These are phyloP conservation scores for Calonectris borealis DNA, from an alignment of 2,113 vertebrate species.

Conservation along the genomic window DNA sequence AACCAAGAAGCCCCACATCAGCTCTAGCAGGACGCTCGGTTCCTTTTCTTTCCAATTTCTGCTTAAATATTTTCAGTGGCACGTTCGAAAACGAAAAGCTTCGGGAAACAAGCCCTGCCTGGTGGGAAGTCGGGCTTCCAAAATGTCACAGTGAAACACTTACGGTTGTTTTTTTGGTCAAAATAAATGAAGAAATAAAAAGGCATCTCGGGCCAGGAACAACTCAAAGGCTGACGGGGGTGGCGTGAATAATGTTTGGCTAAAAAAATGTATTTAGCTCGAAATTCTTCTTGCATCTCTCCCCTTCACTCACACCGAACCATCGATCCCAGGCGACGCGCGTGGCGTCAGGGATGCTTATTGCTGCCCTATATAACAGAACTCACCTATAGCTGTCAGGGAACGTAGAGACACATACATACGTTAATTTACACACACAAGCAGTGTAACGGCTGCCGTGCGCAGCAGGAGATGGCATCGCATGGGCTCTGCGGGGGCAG, in stretches of 20 bases:
- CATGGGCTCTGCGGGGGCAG: not conserved
- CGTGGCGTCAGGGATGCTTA: accelerated
- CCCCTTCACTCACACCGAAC: not conserved
- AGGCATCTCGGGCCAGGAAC: not conserved
- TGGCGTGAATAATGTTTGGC: not conserved
- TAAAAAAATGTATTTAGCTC: not conserved
- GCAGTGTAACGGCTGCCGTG: not conserved
- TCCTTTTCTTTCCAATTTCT: not conserved
- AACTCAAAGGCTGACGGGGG: not conserved
- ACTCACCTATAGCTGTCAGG: not conserved
- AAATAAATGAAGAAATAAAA: not conserved
- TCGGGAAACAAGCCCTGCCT: not conserved
- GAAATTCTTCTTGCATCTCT: not conserved
- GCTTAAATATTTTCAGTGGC: not conserved
- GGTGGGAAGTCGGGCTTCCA: not conserved
- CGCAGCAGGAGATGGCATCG: not conserved
- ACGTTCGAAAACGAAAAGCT: not conserved
- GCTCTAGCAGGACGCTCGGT: not conserved
- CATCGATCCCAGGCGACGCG: accelerated
- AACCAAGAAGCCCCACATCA: not conserved
- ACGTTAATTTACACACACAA: not conserved
- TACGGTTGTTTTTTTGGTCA: not conserved
- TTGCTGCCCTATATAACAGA: not conserved
- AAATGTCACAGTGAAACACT: not conserved
- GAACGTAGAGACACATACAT: not conserved